A percentile compares a stretch with the other conserved stretches of the same genome.
Conservation (phyloP, 35 echinoderm and acorn worm species). For the Anneissia japonica region DNA sequence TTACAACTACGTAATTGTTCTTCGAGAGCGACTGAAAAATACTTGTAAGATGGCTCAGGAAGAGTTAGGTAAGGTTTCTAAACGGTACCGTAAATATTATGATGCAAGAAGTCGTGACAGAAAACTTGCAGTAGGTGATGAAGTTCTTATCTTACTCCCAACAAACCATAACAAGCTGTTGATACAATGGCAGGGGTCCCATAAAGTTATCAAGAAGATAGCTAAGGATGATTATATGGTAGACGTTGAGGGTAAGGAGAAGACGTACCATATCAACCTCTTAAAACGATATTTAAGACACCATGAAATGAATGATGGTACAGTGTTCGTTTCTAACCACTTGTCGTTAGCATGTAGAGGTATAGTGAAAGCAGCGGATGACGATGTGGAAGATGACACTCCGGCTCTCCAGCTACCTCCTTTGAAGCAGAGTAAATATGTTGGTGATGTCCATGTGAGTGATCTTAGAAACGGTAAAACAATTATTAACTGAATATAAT, state of each 20-base stretch:
- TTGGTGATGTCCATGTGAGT: conserved; percentile 29
- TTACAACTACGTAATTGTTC: conserved; percentile 55
- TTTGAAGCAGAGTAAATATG: conserved; percentile 10
- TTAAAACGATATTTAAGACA: not conserved
- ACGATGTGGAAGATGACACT: too few relatives aligned
- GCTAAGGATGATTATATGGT: not conserved
- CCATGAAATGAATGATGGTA: conserved; percentile 12
- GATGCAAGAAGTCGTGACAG: not conserved
- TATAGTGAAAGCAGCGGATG: not conserved
- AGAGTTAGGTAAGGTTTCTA: conserved; percentile 19
- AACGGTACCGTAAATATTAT: conserved; percentile 34
- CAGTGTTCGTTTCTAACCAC: not conserved
- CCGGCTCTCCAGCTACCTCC: not conserved
- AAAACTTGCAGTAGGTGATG: not conserved
- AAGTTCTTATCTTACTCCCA: too few relatives aligned
- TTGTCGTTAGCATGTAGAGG: not conserved
- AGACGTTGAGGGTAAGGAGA: not conserved
- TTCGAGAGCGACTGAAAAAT: conserved; percentile 26
- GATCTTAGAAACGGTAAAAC: not conserved
- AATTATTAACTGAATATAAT: not conserved
- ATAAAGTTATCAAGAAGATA: not conserved
- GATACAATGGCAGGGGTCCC: not conserved
- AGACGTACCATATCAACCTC: conserved; percentile 1
- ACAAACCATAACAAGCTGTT: not conserved
- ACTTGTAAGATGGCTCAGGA: conserved; percentile 37